Evolutionary conservation across 2,888 invertebrate genomes (phyloP).

Genomic region (Cotesia congregata): DNA sequence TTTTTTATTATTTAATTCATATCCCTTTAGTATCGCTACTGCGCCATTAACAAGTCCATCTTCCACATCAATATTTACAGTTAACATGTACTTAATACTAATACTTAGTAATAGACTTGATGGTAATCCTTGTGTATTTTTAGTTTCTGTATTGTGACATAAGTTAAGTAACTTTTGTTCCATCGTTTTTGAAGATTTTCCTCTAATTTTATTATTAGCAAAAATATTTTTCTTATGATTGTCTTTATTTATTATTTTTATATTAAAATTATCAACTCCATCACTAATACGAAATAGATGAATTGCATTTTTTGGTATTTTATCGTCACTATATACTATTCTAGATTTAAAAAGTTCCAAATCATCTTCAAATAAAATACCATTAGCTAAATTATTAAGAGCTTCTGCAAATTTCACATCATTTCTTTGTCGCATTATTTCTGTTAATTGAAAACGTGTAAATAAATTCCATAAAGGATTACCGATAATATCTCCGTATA

Average conservation of each 20-base stretch:
- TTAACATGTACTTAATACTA: neutral
- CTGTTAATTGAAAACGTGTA: slow-evolving; percentile 53
- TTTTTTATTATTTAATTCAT: slow-evolving; percentile 22
- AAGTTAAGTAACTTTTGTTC: neutral
- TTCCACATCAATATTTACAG: neutral
- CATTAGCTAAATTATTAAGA: neutral
- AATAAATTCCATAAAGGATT: slow-evolving; percentile 52
- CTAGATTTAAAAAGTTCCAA: neutral
- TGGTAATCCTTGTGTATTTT: neutral
- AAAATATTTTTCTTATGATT: neutral
- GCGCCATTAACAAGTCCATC: slow-evolving; percentile 26
- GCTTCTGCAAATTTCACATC: slow-evolving; percentile 52
- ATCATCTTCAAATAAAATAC: neutral
- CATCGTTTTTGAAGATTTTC: neutral
- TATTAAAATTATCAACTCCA: neutral
- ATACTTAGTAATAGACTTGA: neutral
- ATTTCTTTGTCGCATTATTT: slow-evolving; percentile 58
- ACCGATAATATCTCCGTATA: slow-evolving; percentile 28
- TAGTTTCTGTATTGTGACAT: slow-evolving; percentile 28
- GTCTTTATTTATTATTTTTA: neutral
- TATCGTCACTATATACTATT: neutral
- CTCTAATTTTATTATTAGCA: neutral
- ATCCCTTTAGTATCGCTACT: slow-evolving; percentile 3
- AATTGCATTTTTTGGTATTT: neutral
- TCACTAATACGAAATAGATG: neutral